Evolutionary conservation across 2,797 vertebrate species (phyloP).

Genomic region (Semotilus atromaculatus): DNA sequence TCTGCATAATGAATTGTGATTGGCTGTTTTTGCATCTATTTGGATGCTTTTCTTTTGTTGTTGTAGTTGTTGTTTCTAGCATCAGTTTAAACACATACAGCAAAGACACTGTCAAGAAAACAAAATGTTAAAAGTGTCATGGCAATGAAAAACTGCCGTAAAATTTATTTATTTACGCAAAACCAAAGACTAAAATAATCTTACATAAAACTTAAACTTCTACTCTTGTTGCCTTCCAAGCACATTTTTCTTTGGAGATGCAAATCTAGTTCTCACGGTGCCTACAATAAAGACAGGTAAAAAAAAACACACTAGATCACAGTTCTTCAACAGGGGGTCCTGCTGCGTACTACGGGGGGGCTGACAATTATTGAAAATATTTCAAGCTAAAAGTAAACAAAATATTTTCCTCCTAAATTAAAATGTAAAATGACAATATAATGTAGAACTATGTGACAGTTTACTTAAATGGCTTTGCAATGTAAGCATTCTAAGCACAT

Average conservation of each 20-base stretch:
- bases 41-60: background rate
- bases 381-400: background rate
- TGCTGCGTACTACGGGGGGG: background rate
- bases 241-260: slow-evolving; percentile 16
- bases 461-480: background rate
- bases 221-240: background rate
- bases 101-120: background rate
- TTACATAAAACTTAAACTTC: background rate
- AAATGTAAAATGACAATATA: background rate
- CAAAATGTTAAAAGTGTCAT: background rate
- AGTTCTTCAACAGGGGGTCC: slow-evolving; percentile 11
- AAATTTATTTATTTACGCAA: background rate
- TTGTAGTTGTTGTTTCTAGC: background rate
- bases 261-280: background rate
- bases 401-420: background rate
- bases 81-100: background rate
- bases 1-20: background rate
- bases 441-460: background rate
- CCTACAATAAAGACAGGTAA: background rate
- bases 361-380: background rate
- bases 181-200: background rate
- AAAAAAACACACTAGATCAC: background rate
- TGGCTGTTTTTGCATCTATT: background rate
- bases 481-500: background rate
- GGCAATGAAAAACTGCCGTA: background rate